These are phyloP conservation scores for Parelbella ahira DNA, from an alignment of 2,888 invertebrate species.

Conservation along the genomic window DNA sequence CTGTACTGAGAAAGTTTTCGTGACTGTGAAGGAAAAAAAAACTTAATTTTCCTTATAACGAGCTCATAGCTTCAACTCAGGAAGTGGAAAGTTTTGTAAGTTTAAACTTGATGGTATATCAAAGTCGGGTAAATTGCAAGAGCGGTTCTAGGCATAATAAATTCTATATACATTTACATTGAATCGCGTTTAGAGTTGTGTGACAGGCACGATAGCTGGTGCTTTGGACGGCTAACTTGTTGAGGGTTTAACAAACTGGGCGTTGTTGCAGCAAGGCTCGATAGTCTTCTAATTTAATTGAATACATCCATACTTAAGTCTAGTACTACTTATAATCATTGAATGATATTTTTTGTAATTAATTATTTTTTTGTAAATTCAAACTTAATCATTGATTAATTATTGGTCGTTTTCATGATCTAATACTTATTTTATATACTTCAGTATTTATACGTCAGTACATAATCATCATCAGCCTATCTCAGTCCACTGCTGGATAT, in stretches of 20 bases:
- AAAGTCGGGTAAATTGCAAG: slow-evolving; percentile 20
- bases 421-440: too few species aligned
- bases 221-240: slow-evolving; percentile 7
- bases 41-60: slow-evolving; percentile 6
- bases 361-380: too few species aligned
- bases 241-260: neutral
- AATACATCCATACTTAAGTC: too few species aligned
- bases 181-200: slow-evolving; percentile 22
- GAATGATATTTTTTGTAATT: too few species aligned
- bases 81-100: slow-evolving; percentile 22
- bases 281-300: too few species aligned
- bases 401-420: too few species aligned
- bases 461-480: too few species aligned
- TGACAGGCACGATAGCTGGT: slow-evolving; percentile 20
- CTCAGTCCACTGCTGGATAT: too few species aligned
- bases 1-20: slow-evolving; percentile 4
- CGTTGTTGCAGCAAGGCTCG: too few species aligned
- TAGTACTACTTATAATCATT: too few species aligned
- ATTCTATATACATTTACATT: slow-evolving; percentile 25
- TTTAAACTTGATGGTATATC: slow-evolving; percentile 19
- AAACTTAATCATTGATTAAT: too few species aligned
- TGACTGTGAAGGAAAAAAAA: slow-evolving; percentile 1
- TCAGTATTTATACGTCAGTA: too few species aligned
- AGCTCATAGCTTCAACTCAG: slow-evolving; percentile 13
- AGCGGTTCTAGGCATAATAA: slow-evolving; percentile 21